These are phyloP conservation scores for Aleiodes leptofemur DNA, from an alignment of 2,888 invertebrate species.

Conservation along the genomic window DNA sequence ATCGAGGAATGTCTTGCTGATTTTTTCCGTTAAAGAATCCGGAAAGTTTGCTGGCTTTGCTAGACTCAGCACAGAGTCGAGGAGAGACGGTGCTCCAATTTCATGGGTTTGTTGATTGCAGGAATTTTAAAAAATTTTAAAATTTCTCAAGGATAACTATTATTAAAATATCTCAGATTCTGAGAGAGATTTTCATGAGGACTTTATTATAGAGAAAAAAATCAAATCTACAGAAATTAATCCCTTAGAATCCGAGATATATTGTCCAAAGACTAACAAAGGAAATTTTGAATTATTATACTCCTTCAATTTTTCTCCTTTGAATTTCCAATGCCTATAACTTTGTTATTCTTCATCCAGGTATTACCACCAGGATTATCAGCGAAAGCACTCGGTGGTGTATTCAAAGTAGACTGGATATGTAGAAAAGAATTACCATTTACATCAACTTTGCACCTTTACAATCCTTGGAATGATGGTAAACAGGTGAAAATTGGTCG, in stretches of 20 bases:
- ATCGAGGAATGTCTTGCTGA: conserved; percentile 93
- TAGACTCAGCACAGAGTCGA: conserved; percentile 90
- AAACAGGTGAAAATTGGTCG: conserved; percentile 99
- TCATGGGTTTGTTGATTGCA: conserved; percentile 83
- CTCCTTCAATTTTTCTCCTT: not conserved
- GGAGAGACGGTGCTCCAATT: conserved; percentile 91
- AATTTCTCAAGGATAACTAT: not conserved
- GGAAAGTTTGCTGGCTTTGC: conserved; percentile 97
- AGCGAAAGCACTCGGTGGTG: conserved; percentile 94
- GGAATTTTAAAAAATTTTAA: not conserved
- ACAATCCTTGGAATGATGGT: conserved; percentile 98
- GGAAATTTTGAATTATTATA: too few species aligned
- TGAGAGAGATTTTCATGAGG: too few species aligned
- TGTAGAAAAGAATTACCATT: conserved; percentile 96
- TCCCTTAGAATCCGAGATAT: too few species aligned
- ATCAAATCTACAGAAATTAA: too few species aligned
- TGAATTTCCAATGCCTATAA: not conserved
- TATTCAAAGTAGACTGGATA: conserved; percentile 98
- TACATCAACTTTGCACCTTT: conserved; percentile 92
- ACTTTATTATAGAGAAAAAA: too few species aligned
- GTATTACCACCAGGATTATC: conserved; percentile 93
- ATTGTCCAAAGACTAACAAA: too few species aligned
- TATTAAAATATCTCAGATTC: too few species aligned
- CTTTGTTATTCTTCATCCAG: conserved; percentile 54
- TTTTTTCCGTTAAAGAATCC: conserved; percentile 99